These are phyloP conservation scores for Bufotes viridis DNA, from an alignment of 2,797 vertebrate species.

Conservation along the genomic window DNA sequence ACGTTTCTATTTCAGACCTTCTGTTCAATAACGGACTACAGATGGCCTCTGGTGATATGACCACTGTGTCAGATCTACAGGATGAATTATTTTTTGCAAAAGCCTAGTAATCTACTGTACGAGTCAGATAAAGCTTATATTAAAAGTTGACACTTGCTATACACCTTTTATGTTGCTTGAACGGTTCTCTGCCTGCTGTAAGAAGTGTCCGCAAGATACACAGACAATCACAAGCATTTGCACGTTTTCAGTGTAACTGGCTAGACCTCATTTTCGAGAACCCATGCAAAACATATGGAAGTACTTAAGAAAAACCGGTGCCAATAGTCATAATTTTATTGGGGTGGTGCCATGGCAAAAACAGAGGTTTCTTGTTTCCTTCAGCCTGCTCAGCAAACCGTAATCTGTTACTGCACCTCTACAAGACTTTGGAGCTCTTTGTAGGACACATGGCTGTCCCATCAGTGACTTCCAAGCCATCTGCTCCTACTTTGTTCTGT, in stretches of 20 bases:
- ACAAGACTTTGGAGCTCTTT: neutral
- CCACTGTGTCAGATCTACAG: too few species aligned
- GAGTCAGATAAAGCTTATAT: too few species aligned
- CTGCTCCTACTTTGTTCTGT: slow-evolving; percentile 14
- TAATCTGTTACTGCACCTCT: neutral
- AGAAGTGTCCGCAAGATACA: neutral
- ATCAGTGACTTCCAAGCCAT: slow-evolving; percentile 1
- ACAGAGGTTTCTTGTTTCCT: slow-evolving; percentile 38
- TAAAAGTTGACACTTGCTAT: too few species aligned
- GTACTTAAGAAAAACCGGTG: slow-evolving; percentile 16
- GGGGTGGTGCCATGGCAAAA: slow-evolving; percentile 11
- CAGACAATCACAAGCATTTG: neutral
- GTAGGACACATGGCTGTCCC: neutral
- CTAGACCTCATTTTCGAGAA: neutral
- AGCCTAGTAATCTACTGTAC: too few species aligned
- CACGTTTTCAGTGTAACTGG: neutral
- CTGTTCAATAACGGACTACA: too few species aligned
- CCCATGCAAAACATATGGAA: slow-evolving; percentile 12
- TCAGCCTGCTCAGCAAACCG: neutral
- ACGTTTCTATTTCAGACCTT: too few species aligned
- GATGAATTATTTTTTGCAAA: too few species aligned
- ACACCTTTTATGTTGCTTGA: neutral
- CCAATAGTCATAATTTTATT: slow-evolving; percentile 34
- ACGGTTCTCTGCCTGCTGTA: neutral
- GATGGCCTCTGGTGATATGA: too few species aligned